Evolutionary conservation across 2,797 vertebrate species (phyloP), one percentile per base, ranked within the genome.

Genomic region (Anguilla pacifica): DNA sequence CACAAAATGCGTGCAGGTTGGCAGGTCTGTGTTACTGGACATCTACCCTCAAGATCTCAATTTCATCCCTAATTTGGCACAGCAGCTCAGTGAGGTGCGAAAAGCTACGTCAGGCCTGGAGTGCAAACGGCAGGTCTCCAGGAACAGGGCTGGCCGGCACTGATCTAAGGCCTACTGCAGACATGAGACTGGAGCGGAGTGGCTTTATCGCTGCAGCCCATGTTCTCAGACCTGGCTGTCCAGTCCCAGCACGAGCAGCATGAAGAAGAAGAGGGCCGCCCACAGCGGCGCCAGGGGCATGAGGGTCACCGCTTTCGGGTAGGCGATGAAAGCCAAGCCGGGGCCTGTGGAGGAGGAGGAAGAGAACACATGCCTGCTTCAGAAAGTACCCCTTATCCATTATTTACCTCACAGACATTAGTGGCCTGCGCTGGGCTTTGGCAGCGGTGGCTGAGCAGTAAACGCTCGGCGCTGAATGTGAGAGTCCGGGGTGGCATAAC

Each of bases 211-310:
- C 28, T 31, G 35, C 31, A 19, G 88, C 39, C n/a, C 6, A 19
- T 46, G 39, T 55, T n/a, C 25, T 19, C 86, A 93, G 93, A 97
- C 97, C 96, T 97, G 97, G 90, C 97, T 97, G 92, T 97, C 97
- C 89, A 97, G 92, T 86, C 97, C 97, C 88, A 97, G 94, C 82
- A 97, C 93, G 74, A 97, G 95, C 90, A 97, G 93, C 97, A 97
- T 97, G 89, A 97, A 96, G 94, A 97, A 97, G 95, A 97, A 97
- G 28, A 97, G 95, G 11, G 96, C 96, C 17, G 97, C 96, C 97
- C 97, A 97, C 88, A 97, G 92, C 0, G 96, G 97, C 1, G 97
- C 96, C 89, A 97, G 90, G 85, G 97, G 97, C 97, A 97, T 97
- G 92, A 97, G 94, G 31, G 97, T 96, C 88, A 97, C 97, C 70